Conservation (phyloP, 2,888 invertebrate genomes). For the Cacoxenus indagator region DNA sequence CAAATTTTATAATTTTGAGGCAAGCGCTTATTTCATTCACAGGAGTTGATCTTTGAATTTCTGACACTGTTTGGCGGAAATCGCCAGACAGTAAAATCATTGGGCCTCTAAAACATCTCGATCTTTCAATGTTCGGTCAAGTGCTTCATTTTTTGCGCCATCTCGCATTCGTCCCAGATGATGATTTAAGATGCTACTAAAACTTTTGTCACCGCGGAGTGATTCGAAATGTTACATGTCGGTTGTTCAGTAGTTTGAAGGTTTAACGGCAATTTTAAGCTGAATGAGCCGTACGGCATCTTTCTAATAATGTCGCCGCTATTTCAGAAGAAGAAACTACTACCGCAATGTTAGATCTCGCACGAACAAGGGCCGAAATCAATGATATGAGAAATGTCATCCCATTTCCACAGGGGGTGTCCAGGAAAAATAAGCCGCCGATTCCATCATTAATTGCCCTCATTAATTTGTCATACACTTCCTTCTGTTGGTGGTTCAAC, state of each 20-base stretch:
- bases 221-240: slow-evolving; percentile 11
- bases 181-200: slow-evolving; percentile 34
- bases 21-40: too few relatives aligned
- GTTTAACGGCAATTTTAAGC: too few relatives aligned
- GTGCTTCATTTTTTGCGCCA: too few relatives aligned
- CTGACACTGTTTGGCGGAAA: too few relatives aligned
- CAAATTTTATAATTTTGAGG: too few relatives aligned
- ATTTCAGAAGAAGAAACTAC: slow-evolving; percentile 14
- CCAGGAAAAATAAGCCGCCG: neutral
- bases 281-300: neutral
- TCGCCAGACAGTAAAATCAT: slow-evolving; percentile 49
- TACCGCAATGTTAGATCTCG: neutral
- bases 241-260: too few relatives aligned
- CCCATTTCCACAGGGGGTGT: neutral
- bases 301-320: too few relatives aligned
- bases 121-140: slow-evolving; percentile 47
- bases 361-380: slow-evolving; percentile 1
- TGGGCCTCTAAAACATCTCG: slow-evolving; percentile 14
- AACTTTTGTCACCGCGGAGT: slow-evolving; percentile 12
- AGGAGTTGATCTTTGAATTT: too few relatives aligned
- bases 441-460: neutral
- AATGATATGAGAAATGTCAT: too few relatives aligned
- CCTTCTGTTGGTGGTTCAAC: neutral
- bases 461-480: too few relatives aligned
- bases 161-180: too few relatives aligned